Percentiles rank a stretch among this genome's conserved stretches.
phyloP scores from a whole-genome alignment of 1,140 invertebrate genomes.

The Polypedilum pembai region DNA sequence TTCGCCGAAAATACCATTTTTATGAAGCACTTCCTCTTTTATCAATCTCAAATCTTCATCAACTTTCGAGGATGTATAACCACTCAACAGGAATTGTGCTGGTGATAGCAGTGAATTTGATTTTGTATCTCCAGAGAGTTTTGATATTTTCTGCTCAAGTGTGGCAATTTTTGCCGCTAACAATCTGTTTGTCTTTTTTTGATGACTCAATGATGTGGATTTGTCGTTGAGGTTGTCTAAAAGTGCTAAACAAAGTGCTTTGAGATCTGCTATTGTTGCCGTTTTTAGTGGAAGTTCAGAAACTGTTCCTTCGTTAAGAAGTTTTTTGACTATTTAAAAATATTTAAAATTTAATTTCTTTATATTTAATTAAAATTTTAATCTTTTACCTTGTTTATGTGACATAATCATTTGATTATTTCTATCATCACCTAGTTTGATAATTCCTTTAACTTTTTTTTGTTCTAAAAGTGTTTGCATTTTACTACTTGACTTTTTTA shows the following conservation, averaged over 20 bases:
- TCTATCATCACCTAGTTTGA: slow-evolving; percentile 50
- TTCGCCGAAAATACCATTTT: neutral
- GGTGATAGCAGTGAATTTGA: slow-evolving; percentile 44
- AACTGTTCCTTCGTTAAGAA: slow-evolving; percentile 54
- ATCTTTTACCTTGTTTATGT: slow-evolving; percentile 52
- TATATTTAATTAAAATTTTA: slow-evolving; percentile 45
- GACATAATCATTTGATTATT: slow-evolving; percentile 50
- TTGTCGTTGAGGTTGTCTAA: slow-evolving; percentile 80
- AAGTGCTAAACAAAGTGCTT: slow-evolving; percentile 64
- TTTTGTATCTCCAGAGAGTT: slow-evolving; percentile 35
- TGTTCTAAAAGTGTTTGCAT: slow-evolving; percentile 48
- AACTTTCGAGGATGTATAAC: slow-evolving; percentile 47
- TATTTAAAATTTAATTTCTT: slow-evolving; percentile 32
- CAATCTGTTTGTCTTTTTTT: slow-evolving; percentile 72
- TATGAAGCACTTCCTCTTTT: neutral
- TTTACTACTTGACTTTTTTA: slow-evolving; percentile 44
- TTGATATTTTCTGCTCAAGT: slow-evolving; percentile 47
- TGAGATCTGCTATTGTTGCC: slow-evolving; percentile 64
- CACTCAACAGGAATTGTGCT: slow-evolving; percentile 49
- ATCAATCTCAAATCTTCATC: slow-evolving; percentile 36
- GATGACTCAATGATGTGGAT: slow-evolving; percentile 69
- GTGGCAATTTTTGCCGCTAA: slow-evolving; percentile 51
- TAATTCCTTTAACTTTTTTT: slow-evolving; percentile 51
- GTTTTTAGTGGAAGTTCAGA: slow-evolving; percentile 58
- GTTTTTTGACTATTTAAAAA: slow-evolving; percentile 53